A percentile compares a stretch with the other conserved stretches of the same genome.
phyloP scores from a whole-genome alignment of 2,113 vertebrate genomes.

The Oncorhynchus clarkii region DNA sequence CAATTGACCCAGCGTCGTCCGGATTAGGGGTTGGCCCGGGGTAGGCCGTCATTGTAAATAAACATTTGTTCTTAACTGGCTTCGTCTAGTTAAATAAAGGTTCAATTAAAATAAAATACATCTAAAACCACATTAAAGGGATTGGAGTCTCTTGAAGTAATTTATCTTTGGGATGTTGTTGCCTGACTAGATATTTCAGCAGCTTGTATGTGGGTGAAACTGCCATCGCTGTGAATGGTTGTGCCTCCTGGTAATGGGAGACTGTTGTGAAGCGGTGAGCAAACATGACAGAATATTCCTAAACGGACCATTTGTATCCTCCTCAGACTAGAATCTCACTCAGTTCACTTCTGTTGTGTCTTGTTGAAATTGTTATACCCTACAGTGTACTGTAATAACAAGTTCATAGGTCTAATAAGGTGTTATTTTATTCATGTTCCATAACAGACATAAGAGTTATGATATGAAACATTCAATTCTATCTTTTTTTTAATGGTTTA shows the following conservation, averaged over 20 bases:
- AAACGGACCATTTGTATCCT: slow-evolving; percentile 20
- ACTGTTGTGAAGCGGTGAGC: slow-evolving; percentile 24
- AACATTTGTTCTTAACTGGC: no score
- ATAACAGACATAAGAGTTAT: no score
- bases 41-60: no score
- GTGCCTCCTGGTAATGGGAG: slow-evolving; percentile 36
- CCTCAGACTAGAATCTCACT: slow-evolving; percentile 30
- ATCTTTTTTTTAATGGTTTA: no score
- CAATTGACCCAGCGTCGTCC: no score
- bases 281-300: slow-evolving; percentile 13
- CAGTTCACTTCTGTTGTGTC: background rate
- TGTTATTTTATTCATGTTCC: no score
- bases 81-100: background rate
- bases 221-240: slow-evolving; percentile 49
- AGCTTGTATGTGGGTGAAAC: slow-evolving; percentile 31
- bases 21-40: no score
- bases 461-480: no score
- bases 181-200: slow-evolving; percentile 29
- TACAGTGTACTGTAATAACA: no score
- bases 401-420: no score
- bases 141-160: slow-evolving; percentile 21
- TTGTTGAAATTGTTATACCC: no score
- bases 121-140: background rate
- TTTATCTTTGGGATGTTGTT: background rate
- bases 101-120: background rate